Evolutionary conservation across 1,140 invertebrate genomes (phyloP).

Genomic region (Neodiprion lecontei): DNA sequence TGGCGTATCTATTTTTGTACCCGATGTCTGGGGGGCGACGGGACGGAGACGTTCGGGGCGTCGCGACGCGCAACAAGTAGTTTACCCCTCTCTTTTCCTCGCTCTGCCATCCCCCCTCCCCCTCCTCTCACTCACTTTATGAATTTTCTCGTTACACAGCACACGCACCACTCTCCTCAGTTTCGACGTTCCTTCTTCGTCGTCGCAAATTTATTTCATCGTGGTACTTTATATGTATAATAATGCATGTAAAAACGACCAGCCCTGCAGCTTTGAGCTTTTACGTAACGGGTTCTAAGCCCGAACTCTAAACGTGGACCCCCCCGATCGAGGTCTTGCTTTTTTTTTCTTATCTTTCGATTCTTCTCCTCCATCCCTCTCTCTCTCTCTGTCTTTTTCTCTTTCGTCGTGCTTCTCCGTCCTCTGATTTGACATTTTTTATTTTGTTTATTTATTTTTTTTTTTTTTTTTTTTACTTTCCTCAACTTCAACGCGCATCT

Average conservation of each 20-base stretch:
- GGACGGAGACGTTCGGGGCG: slow-evolving; percentile 22
- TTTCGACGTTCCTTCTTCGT: slow-evolving; percentile 17
- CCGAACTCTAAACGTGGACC: too few relatives aligned
- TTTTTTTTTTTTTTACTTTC: background rate
- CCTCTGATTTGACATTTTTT: background rate
- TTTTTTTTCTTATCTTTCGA: too few relatives aligned
- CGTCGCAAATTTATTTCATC: background rate
- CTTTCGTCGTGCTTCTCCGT: too few relatives aligned
- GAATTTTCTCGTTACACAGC: slow-evolving; percentile 40
- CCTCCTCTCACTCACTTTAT: slow-evolving; percentile 32
- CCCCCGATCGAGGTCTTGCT: too few relatives aligned
- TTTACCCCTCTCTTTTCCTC: slow-evolving; percentile 29
- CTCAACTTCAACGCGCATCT: background rate
- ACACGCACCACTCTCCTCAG: slow-evolving; percentile 30
- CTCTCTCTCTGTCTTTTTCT: too few relatives aligned
- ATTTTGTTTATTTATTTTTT: background rate
- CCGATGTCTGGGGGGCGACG: slow-evolving; percentile 28
- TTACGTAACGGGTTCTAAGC: too few relatives aligned
- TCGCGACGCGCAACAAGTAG: slow-evolving; percentile 43
- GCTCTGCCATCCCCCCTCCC: slow-evolving; percentile 13
- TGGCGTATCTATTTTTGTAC: slow-evolving; percentile 53
- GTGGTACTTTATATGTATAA: too few relatives aligned
- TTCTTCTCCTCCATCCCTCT: too few relatives aligned
- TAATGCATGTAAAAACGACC: too few relatives aligned
- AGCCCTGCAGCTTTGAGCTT: too few relatives aligned